These are phyloP conservation scores for Dusona sp. DNA, from an alignment of 2,888 invertebrate genomes.

Conservation along the genomic window DNA sequence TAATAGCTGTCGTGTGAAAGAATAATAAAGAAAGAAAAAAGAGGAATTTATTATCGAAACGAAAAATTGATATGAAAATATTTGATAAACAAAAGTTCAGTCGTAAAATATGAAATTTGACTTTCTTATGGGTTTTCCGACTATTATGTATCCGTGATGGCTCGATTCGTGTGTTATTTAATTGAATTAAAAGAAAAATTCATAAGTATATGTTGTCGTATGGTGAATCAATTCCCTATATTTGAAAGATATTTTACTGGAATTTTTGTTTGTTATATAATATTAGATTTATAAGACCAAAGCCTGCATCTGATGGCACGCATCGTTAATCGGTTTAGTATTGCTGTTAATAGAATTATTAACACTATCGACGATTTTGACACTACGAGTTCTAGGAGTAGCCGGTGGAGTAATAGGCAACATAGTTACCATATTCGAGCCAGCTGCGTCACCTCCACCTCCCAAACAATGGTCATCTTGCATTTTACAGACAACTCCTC, in stretches of 20 bases:
- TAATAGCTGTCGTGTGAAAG: not conserved
- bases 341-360: constrained; percentile 72
- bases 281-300: constrained; percentile 77
- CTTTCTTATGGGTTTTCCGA: not conserved
- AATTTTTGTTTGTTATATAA: not conserved
- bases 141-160: not conserved
- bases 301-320: constrained; percentile 83
- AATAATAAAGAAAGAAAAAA: not conserved
- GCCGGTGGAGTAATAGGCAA: constrained; percentile 82
- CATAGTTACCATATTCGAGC: constrained; percentile 71
- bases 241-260: constrained; percentile 9
- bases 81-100: not conserved
- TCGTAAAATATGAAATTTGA: not conserved
- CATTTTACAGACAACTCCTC: constrained; percentile 71
- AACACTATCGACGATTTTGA: constrained; percentile 22
- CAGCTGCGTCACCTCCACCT: constrained; percentile 79
- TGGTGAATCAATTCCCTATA: constrained; percentile 2
- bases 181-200: not conserved
- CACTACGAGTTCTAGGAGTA: constrained; percentile 76
- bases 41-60: not conserved
- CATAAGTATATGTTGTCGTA: not conserved
- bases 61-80: not conserved
- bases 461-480: constrained; percentile 77
- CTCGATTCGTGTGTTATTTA: constrained; percentile 4
- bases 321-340: constrained; percentile 79